phyloP scores from a whole-genome alignment of 2,113 vertebrate species.

The Galbula dea region DNA sequence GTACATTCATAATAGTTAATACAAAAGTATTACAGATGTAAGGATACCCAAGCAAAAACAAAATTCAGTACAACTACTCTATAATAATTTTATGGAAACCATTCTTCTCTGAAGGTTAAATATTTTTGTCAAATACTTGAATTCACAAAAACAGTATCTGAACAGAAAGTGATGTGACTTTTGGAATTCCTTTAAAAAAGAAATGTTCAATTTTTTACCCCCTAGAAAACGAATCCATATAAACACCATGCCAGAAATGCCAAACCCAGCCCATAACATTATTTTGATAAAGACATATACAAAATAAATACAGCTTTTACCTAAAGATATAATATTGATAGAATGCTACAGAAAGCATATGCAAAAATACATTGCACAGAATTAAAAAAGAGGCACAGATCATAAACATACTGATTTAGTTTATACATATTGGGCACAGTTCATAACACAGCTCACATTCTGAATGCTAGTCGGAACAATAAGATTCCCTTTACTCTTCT shows the following conservation, averaged over 20 bases:
- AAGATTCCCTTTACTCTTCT: neutral
- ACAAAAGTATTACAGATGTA: neutral
- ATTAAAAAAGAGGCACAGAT: neutral
- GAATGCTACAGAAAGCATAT: neutral
- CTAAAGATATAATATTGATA: neutral
- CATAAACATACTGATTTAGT: neutral
- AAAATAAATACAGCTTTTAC: neutral
- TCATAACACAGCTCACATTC: neutral
- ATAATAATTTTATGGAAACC: neutral
- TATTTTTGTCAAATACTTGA: neutral
- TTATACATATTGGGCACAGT: neutral
- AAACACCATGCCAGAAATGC: neutral
- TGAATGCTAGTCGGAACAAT: neutral
- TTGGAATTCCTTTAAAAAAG: slow-evolving; percentile 9
- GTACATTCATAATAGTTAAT: neutral
- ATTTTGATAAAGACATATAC: neutral
- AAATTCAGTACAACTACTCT: neutral
- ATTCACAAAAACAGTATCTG: neutral
- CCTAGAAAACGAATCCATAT: neutral
- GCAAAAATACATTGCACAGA: neutral
- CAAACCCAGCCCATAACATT: neutral
- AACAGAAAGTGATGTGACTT: neutral
- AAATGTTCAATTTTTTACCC: neutral
- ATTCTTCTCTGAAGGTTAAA: neutral
- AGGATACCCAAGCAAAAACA: neutral